Base-by-base conservation (phyloP, 92 coral and sea anemone genomes). In the Epizoanthus illoricatus region DNA sequence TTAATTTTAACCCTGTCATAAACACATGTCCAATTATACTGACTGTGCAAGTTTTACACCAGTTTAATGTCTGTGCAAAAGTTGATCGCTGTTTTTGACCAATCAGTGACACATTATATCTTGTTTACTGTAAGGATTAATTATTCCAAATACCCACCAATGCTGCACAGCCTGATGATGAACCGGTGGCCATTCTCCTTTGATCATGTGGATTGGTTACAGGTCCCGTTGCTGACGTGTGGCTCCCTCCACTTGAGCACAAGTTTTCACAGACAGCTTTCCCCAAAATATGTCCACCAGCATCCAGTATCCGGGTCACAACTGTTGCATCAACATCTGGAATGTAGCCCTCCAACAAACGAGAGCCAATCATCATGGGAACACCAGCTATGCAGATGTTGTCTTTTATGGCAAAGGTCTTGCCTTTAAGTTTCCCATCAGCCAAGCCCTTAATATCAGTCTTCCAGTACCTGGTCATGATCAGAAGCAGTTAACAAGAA, bases 321-420 rank as follows among this genome's bases (percentile, higher is more conserved):
- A 28, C 36, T 28, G 36, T 28, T 28, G 36, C 36, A 28, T 28
- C 36, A 28, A 28, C 36, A 28, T 28, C 36, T 28, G 36, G 36
- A 28, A 28, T 28, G 36, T 28, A 59, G 10, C 94, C 92, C 52
- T 91, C 94, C 42, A 88, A 78, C 28, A 91, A 70, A 83, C 61
- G 90, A 43, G 94, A 91, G 21, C 94, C 94, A 41, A 76, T 88
- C 94, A 88, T 91, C 94, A 91, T 91, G 20, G 94, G 94, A 75
- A 91, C 81, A 41, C 94, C 92, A 21, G 94, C 92, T 9, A 84
- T 90, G 55, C 87, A 28, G 36, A 28, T 1, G 36, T 28, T 28
- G 36, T 28, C 36, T 28, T 28, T 28, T 2, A 28, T 28, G 79
- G 90, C 92, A 65, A 89, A 17, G 39, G 92, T 82, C 79, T 89